Evolutionary conservation across 2,888 invertebrate species (phyloP), one percentile per base, ranked within the genome.

Genomic region (Brachyptera putata): DNA sequence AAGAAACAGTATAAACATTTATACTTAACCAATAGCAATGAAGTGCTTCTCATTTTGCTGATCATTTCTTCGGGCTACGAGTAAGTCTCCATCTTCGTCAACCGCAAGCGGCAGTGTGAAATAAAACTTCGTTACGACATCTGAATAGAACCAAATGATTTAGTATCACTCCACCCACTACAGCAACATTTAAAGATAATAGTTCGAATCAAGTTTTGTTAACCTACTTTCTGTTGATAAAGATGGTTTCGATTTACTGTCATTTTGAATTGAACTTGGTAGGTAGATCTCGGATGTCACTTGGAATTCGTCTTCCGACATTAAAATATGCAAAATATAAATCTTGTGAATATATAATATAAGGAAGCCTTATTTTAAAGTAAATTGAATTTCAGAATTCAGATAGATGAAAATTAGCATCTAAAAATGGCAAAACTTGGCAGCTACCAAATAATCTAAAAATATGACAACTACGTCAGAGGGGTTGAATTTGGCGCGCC

Each of bases 11-110:
- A n/a, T n/a, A n/a, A n/a, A n/a, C n/a, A n/a, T n/a, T n/a, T n/a
- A n/a, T n/a, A n/a, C n/a, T n/a, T n/a, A n/a, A n/a, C n/a, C n/a
- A n/a, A n/a, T n/a, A n/a, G n/a, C n/a, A n/a, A n/a, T n/a, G n/a
- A n/a, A n/a, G n/a, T n/a, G n/a, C n/a, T 18, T 50, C 18, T 49
- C 14, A 18, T 36, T n/a, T 1, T 11, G 16, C 14, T 9, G 21
- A 21, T 59, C 59, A 50, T 25, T 70, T 73, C 61, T 82, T 75
- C 48, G 71, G 66, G 49, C 26, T 9, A 89, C 75, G 60, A 87
- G 76, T 58, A 89, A 76, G 74, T 91, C 91, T 43, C 87, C 83
- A 73, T 91, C 90, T 41, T 79, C 74, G 72, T 91, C 90, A 66
- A 74, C 75, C 63, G 22, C 4, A 3, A 18, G 21, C 1, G 77